Evolutionary conservation across 2,888 invertebrate species (phyloP).

Genomic region (Tiliacea aurago): DNA sequence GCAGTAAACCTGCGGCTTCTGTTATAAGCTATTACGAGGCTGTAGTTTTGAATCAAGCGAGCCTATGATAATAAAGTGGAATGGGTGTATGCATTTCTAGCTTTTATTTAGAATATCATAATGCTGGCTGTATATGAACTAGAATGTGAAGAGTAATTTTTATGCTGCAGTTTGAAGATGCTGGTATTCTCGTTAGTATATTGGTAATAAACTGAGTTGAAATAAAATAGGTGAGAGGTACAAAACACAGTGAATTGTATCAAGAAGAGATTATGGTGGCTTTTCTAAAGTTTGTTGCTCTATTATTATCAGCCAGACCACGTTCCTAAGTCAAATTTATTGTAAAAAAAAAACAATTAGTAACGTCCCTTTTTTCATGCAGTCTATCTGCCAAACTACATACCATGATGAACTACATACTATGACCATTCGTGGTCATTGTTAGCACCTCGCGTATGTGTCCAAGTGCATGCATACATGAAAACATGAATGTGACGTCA

Average conservation of each 20-base stretch:
- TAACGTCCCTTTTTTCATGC: too few relatives aligned
- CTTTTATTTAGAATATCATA: background rate
- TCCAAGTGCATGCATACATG: background rate
- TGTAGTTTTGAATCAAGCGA: constrained; percentile 32
- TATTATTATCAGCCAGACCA: background rate
- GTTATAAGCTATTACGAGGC: constrained; percentile 32
- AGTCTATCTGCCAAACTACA: too few relatives aligned
- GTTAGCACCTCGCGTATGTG: background rate
- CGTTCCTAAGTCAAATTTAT: background rate
- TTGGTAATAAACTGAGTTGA: background rate
- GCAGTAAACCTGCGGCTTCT: constrained; percentile 20
- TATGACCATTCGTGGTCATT: background rate
- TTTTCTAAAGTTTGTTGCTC: background rate
- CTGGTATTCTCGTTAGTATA: background rate
- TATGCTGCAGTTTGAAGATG: background rate
- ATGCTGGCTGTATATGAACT: background rate
- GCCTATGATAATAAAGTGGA: constrained; percentile 11
- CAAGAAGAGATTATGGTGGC: too few relatives aligned
- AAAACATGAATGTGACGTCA: background rate
- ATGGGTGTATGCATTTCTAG: constrained; percentile 2
- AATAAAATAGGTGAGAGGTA: background rate
- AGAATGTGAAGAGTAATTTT: background rate
- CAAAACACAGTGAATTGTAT: background rate
- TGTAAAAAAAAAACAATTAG: background rate
- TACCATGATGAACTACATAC: too few relatives aligned